Conservation (phyloP, 2,113 vertebrate genomes). For the Emydura subglobosa region DNA sequence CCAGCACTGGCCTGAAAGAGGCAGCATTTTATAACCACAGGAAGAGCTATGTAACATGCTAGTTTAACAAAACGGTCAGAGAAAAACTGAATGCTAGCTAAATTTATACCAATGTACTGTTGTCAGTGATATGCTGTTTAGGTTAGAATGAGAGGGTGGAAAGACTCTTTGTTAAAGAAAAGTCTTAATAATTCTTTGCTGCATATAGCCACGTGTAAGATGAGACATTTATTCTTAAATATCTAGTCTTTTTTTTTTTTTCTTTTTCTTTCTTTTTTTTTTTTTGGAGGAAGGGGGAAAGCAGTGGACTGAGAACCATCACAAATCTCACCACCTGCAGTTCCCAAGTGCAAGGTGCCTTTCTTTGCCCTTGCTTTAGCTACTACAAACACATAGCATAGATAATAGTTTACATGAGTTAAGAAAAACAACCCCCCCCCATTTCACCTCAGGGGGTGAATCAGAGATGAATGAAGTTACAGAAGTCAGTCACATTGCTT, state of each 20-base stretch:
- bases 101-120: not conserved
- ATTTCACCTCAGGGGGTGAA: not conserved
- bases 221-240: not conserved
- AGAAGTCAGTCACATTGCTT: not conserved
- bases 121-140: not conserved
- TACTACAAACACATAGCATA: not conserved
- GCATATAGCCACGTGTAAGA: fast-evolving
- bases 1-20: not conserved
- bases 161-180: slow-evolving; percentile 18
- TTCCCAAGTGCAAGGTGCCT: not conserved
- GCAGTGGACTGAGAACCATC: not conserved
- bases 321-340: not conserved
- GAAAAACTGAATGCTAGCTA: slow-evolving; percentile 18
- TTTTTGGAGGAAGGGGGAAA: not conserved
- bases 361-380: not conserved
- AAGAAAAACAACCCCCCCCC: not conserved
- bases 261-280: fast-evolving
- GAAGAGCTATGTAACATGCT: fast-evolving
- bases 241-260: fast-evolving
- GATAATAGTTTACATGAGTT: not conserved
- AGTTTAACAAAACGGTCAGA: fast-evolving
- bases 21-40: not conserved
- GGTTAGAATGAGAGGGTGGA: not conserved
- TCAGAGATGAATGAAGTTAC: not conserved
- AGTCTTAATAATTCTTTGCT: slow-evolving; percentile 26